Conservation (phyloP, 92 coral and sea anemone species). For the Actinernus sp. region DNA sequence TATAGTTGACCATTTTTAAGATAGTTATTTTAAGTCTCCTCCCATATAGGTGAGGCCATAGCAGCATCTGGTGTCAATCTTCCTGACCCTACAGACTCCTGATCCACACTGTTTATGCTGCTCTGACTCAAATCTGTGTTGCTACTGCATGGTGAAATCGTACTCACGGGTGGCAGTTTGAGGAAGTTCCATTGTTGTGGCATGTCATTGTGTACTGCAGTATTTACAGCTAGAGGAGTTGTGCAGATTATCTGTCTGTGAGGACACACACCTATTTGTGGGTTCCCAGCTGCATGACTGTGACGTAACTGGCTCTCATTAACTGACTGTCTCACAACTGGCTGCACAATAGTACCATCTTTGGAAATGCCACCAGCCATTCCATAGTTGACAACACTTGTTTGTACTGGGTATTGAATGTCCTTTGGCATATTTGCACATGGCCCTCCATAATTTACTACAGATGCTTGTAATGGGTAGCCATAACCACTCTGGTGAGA, state of each 20-base stretch:
- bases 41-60: constrained; percentile 68
- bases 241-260: constrained; percentile 28
- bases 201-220: constrained; percentile 52
- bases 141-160: constrained; percentile 76
- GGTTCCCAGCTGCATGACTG: neutral
- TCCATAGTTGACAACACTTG: constrained; percentile 7
- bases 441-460: neutral
- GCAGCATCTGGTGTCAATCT: constrained; percentile 35
- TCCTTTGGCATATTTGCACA: constrained; percentile 5
- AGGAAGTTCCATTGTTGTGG: constrained; percentile 80
- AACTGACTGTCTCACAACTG: neutral
- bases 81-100: constrained; percentile 38
- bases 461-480: neutral
- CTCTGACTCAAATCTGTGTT: constrained; percentile 42
- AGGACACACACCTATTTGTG: constrained; percentile 19
- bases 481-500: constrained; percentile 5
- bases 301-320: constrained; percentile 7
- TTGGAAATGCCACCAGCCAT: neutral
- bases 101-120: constrained; percentile 27
- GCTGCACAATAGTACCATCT: constrained; percentile 1
- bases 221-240: constrained; percentile 24
- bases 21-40: constrained; percentile 16
- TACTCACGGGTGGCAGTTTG: constrained; percentile 78
- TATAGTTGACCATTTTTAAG: neutral
- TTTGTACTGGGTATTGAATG: neutral